Percentiles rank a stretch among this genome's conserved stretches.
These are phyloP conservation scores for Cacoxenus indagator DNA, from an alignment of 2,888 invertebrate genomes.

Conservation along the genomic window DNA sequence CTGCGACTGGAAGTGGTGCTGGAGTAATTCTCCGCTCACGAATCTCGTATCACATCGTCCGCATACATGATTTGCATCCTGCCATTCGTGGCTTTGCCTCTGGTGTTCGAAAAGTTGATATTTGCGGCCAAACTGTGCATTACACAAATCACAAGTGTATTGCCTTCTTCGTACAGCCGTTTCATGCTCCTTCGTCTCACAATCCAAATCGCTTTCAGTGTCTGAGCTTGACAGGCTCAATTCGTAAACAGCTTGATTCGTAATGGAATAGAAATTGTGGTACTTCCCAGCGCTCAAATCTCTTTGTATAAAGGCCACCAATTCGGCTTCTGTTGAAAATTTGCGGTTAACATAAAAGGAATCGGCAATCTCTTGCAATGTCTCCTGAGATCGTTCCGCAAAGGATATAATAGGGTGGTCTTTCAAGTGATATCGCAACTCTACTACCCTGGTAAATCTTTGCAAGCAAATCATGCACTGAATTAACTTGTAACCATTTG, in stretches of 20 bases:
- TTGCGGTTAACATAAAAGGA: constrained; percentile 62
- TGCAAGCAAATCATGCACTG: constrained; percentile 70
- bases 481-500: constrained; percentile 66
- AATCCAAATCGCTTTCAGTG: constrained; percentile 46
- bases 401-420: constrained; percentile 55
- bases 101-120: constrained; percentile 67
- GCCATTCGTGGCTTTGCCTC: constrained; percentile 64
- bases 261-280: constrained; percentile 67
- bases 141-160: constrained; percentile 64
- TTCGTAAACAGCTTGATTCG: constrained; percentile 67
- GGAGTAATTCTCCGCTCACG: constrained; percentile 72
- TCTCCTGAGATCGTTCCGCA: constrained; percentile 39
- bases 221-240: constrained; percentile 61
- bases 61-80: constrained; percentile 73
- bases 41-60: constrained; percentile 73
- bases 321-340: constrained; percentile 41
- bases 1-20: constrained; percentile 72
- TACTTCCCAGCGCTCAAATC: constrained; percentile 52
- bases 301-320: constrained; percentile 47
- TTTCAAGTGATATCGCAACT: constrained; percentile 62
- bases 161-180: not conserved
- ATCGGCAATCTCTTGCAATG: constrained; percentile 42
- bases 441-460: constrained; percentile 63
- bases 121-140: constrained; percentile 56
- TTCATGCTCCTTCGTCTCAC: not conserved